Base-by-base conservation (phyloP, 2,113 vertebrate species). In the Nesospiza acunhae region DNA sequence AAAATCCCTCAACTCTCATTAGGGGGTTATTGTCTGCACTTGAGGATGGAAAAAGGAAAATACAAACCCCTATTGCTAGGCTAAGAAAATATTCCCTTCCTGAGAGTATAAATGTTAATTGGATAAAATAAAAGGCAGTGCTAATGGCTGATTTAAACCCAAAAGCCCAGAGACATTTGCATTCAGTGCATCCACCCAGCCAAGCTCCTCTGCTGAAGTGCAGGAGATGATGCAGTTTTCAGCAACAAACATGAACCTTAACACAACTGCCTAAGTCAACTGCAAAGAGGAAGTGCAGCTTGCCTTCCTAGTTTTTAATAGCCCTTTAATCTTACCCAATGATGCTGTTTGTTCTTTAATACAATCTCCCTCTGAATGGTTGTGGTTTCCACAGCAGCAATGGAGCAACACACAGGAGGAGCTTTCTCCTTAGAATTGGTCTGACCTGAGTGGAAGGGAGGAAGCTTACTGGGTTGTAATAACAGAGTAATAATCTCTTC, bases 111-210 rank as follows among this genome's bases (percentile, higher is more conserved):
- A 84, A 74, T 92, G 69, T 72, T 89, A 75, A 91, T 55, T 1
- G 1, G 76, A 70, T 84, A 84, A 89, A 90, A 95, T 78, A 84
- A 95, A 94, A 91, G 52, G 60, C 56, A 75, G 50, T 26, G 20
- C 31, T 76, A 84, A 82, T 84, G 69, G 69, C 44, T 72, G 84
- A 64, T 68, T 91, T 84, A 82, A 94, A 91, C 69, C 84, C 44
- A n/a, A 89, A 95, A 78, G n/a, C 37, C 49, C 81, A 73, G 81
- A 84, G 49, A 84, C 28, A 73, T 87, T 94, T 89, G 73, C 74
- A 89, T 81, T 87, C 86, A n/a, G 7, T 9, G 5, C 23, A 35
- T 67, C 84, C 62, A 88, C 30, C 31, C 31, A 84, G 17, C 60
- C 24, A 31, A 77, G 20, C 55, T 37, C 37, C 66, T 86, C n/a